Evolutionary conservation across 2,888 invertebrate species (phyloP).

Genomic region (Amitus sp.): DNA sequence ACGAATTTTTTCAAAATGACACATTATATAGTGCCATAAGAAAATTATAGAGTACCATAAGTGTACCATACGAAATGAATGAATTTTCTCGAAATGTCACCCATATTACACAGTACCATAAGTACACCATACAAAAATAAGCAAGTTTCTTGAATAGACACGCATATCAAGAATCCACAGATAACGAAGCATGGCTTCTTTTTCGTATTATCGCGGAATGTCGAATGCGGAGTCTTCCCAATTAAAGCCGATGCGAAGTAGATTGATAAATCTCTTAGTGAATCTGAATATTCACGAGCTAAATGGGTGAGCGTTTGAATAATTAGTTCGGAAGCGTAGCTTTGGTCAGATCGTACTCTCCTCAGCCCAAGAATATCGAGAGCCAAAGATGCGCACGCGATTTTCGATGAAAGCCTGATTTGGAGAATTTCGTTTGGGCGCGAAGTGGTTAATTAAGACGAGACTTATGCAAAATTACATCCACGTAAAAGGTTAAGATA

Average conservation of each 20-base stretch:
- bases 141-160: background rate
- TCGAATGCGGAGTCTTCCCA: slow-evolving; percentile 25
- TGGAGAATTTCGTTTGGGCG: slow-evolving; percentile 41
- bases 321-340: slow-evolving; percentile 41
- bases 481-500: background rate
- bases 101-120: no score
- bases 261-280: slow-evolving; percentile 35
- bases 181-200: slow-evolving; percentile 21
- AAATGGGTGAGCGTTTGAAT: slow-evolving; percentile 38
- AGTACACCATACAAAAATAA: no score
- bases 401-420: slow-evolving; percentile 44
- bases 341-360: slow-evolving; percentile 23
- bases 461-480: slow-evolving; percentile 26
- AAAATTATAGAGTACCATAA: no score
- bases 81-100: no score
- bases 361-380: slow-evolving; percentile 44
- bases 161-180: slow-evolving; percentile 5
- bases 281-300: slow-evolving; percentile 42
- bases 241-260: slow-evolving; percentile 32
- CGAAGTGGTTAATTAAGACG: slow-evolving; percentile 54
- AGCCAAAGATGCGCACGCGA: slow-evolving; percentile 36
- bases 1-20: no score
- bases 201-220: slow-evolving; percentile 28
- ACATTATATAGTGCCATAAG: no score
- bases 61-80: no score